Conservation (phyloP, 2,113 vertebrate species). For the Ginglymostoma cirratum region DNA sequence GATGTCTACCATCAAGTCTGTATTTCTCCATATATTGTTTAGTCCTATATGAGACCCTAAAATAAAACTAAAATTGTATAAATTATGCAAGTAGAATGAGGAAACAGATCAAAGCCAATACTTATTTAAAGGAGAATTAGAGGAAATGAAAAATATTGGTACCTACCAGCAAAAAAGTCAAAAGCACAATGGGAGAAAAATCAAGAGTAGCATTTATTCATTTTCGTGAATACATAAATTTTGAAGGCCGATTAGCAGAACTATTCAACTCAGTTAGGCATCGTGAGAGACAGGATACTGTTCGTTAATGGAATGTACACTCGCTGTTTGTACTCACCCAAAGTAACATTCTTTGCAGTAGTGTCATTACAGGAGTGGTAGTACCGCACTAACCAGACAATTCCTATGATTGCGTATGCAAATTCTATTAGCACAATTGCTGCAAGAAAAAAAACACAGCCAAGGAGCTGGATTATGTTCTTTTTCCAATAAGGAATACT, state of each 20-base stretch:
- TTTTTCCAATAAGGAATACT: not conserved
- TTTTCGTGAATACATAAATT: not conserved
- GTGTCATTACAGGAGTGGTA: constrained; percentile 91
- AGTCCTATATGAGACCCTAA: too few relatives aligned
- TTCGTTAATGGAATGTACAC: not conserved
- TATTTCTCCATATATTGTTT: not conserved
- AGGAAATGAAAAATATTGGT: not conserved
- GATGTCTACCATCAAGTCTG: not conserved
- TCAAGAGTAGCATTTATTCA: not conserved
- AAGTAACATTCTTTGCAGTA: constrained; percentile 90
- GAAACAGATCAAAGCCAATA: not conserved
- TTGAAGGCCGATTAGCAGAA: not conserved
- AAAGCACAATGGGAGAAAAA: not conserved
- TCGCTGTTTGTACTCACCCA: constrained; percentile 63
- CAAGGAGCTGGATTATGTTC: not conserved
- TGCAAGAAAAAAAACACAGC: constrained; percentile 48
- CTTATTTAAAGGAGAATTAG: not conserved
- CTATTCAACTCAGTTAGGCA: not conserved
- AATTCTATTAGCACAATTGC: constrained; percentile 94
- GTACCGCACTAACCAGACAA: constrained; percentile 92
- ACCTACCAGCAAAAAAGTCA: not conserved
- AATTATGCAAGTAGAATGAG: not conserved
- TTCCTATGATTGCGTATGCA: constrained; percentile 91
- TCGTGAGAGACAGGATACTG: not conserved
- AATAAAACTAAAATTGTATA: too few relatives aligned